Evolutionary conservation across 2,797 vertebrate species (phyloP), one percentile per base, ranked within the genome.

Genomic region (Helarctos malayanus): DNA sequence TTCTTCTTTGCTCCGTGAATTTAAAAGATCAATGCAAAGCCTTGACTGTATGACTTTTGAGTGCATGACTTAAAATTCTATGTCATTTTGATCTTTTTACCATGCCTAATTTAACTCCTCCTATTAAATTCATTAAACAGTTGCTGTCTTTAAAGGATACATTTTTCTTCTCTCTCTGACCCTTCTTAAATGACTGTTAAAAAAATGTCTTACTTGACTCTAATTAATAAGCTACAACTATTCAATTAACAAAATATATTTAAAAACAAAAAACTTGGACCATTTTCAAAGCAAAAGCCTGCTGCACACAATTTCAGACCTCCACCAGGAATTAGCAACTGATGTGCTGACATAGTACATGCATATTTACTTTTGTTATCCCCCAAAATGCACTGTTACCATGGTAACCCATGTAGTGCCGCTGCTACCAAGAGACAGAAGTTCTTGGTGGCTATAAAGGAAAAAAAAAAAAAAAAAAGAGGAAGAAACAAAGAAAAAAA

Each of bases 301-400:
- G 21, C 68, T 3, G 1, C 78, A 91, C 59, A 81, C 45, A 93
- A 81, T 93, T 97, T 93, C 84, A 94, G 89, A 91, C 9, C 85
- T 59, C 85, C 25, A 4, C 65, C 85, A 97, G 89, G 57, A 89
- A 98, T 91, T 95, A 97, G 52, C 49, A 96, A 75, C 86, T 93
- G 83, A 86, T 96, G 38, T 54, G 95, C n/a, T 52, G 94, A 47
- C 91, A 95, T 89, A 54, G 95, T 97, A 94, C 89, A 95, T 71
- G 73, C 95, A 86, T 93, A 97, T 29, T 96, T 92, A 91, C 96
- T 97, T 97, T 97, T 97, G 92, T 98, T 85, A 97, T 97, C 18
- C 92, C 71, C 91, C 47, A 61, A 82, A 97, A 97, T 61, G 84
- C 91, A 83, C 0, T 65, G 98, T 98, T 98, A 80, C 75, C 97